phyloP scores from a whole-genome alignment of 2,113 vertebrate genomes.

The Lepus europaeus region DNA sequence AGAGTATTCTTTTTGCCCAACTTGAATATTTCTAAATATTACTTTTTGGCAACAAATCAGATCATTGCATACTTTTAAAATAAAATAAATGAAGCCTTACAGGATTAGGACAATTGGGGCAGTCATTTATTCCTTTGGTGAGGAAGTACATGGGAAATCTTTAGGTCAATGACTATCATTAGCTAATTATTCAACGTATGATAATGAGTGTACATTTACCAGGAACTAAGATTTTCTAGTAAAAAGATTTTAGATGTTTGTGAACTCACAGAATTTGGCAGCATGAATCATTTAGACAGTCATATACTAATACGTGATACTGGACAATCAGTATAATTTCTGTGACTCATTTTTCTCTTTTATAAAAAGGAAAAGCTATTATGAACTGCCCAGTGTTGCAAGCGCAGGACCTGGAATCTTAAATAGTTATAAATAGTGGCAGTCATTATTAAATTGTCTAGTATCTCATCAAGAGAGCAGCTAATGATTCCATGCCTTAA shows the following conservation, averaged over 20 bases:
- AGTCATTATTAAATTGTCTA: not conserved
- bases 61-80: not conserved
- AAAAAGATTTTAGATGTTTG: not conserved
- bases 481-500: not conserved
- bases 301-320: not conserved
- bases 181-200: not conserved
- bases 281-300: not conserved
- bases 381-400: not conserved
- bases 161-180: not conserved
- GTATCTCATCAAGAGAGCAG: not conserved
- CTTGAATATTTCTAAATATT: constrained; percentile 25
- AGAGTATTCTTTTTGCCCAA: not conserved
- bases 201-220: not conserved
- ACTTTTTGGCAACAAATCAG: not conserved
- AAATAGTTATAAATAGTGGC: not conserved
- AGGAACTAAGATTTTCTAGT: not conserved
- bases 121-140: not conserved
- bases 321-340: not conserved
- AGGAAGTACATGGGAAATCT: not conserved
- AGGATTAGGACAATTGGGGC: not conserved
- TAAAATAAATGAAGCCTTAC: not conserved
- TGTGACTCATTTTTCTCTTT: not conserved
- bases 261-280: not conserved
- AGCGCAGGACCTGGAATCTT: not conserved
- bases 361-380: not conserved